Conservation (phyloP, 2,888 invertebrate genomes). For the Tricholauxania praeusta region DNA sequence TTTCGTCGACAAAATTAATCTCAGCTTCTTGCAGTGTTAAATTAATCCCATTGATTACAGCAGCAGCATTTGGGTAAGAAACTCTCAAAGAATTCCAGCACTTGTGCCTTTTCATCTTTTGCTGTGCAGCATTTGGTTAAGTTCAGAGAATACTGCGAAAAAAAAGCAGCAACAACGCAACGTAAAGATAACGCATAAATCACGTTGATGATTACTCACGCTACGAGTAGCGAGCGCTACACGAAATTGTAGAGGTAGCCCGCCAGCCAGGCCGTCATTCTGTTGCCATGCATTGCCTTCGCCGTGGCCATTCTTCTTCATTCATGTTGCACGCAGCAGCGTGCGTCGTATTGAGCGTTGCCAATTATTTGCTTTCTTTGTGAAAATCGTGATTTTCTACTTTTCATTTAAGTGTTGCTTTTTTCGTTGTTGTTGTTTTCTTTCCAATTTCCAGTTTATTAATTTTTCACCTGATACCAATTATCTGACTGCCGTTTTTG, state of each 20-base stretch:
- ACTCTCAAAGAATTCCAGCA: too few relatives aligned
- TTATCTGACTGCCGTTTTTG: constrained; percentile 1
- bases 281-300: not conserved
- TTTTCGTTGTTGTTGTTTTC: not conserved
- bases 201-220: constrained; percentile 19
- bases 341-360: constrained; percentile 14
- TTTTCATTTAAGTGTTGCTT: not conserved
- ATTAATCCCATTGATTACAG: too few relatives aligned
- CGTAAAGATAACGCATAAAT: constrained; percentile 3
- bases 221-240: not conserved
- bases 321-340: not conserved
- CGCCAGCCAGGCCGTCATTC: not conserved
- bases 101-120: too few relatives aligned
- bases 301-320: not conserved
- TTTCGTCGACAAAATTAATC: not conserved
- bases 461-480: constrained; percentile 31
- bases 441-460: constrained; percentile 15
- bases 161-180: too few relatives aligned
- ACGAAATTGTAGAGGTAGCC: not conserved
- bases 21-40: too few relatives aligned
- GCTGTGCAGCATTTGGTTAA: too few relatives aligned
- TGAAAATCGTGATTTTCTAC: constrained; percentile 22
- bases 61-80: too few relatives aligned
- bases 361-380: constrained; percentile 25
- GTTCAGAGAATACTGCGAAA: too few relatives aligned